Evolutionary conservation across 2,113 vertebrate genomes (phyloP), one percentile per base, ranked within the genome.

Genomic region (Okapia johnstoni): DNA sequence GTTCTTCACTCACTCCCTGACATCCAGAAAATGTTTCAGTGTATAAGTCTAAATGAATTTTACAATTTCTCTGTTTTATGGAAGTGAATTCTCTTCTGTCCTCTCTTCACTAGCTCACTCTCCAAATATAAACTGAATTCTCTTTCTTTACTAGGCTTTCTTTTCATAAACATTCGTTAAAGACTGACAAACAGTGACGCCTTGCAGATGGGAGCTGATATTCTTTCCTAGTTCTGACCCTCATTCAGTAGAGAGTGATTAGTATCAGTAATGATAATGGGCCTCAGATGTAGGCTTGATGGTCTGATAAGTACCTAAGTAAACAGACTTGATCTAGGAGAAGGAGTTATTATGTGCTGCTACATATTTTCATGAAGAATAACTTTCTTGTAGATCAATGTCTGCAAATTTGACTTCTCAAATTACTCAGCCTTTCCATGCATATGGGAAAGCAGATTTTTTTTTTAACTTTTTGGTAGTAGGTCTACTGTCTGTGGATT

Each of bases 131-230:
- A 99, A 98, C 94, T 91, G 55, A 98, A 97, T 97, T 97, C 96
- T 66, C 85, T 95, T 98, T 98, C 97, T 98, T 97, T 97, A 97
- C 96, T 95, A 98, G 97, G 94, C 94, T 98, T 98, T 98, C 98
- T 98, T 98, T 98, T 98, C 92, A 95, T 97, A 97, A 98, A 98
- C 93, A 98, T 97, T 99, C 98, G 98, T 98, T 98, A 98, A 98
- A 94, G 98, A 93, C 97, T 98, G 98, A 99, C 98, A 98, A 98
- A 99, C 98, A 97, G 97, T 97, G 76, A 95, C 98, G 98, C 96
- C 97, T 98, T 98, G 92, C 90, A 88, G 96, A 98, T 94, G 55
- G 80, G 98, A 98, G 96, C 97, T 98, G 95, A 97, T 98, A 97
- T 98, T 98, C 98, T 98, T 98, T 98, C 97, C 97, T 96, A 96